A percentile compares a stretch with the other conserved stretches of the same genome.
phyloP scores from a whole-genome alignment of 2,888 invertebrate genomes.

The Eutolmus rufibarbis region DNA sequence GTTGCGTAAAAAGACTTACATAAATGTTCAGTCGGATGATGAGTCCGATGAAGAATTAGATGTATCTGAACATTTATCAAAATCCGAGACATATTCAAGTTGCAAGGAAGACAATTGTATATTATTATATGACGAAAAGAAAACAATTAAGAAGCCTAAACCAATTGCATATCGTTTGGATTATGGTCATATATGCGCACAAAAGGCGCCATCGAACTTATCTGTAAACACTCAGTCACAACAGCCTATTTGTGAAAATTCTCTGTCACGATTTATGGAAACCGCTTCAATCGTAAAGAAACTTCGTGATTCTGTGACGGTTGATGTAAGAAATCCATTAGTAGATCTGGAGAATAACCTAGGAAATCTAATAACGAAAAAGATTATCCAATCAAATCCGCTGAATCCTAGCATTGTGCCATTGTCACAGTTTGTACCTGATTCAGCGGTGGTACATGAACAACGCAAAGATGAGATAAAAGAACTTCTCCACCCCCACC shows the following conservation, averaged over 20 bases:
- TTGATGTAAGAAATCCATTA: neutral
- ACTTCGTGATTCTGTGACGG: neutral
- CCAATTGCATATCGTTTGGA: constrained; percentile 5
- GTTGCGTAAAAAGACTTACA: constrained; percentile 32
- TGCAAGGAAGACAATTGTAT: neutral
- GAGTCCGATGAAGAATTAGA: neutral
- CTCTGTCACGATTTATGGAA: neutral
- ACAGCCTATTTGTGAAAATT: neutral
- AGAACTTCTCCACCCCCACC: neutral
- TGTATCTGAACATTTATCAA: neutral
- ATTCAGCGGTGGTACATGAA: neutral
- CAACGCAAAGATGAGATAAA: neutral
- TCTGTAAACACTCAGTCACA: neutral
- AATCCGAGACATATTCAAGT: neutral
- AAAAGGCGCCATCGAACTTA: neutral
- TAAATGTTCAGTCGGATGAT: neutral
- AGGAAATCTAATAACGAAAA: neutral
- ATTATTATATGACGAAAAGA: neutral
- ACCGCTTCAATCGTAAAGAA: neutral
- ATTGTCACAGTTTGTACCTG: neutral
- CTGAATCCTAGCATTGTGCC: neutral
- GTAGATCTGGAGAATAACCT: neutral
- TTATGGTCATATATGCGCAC: neutral
- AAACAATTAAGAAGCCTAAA: neutral
- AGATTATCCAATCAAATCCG: neutral